Conservation (phyloP, 37 sponge, comb jelly and placozoan species). For the Bolinopsis microptera region DNA sequence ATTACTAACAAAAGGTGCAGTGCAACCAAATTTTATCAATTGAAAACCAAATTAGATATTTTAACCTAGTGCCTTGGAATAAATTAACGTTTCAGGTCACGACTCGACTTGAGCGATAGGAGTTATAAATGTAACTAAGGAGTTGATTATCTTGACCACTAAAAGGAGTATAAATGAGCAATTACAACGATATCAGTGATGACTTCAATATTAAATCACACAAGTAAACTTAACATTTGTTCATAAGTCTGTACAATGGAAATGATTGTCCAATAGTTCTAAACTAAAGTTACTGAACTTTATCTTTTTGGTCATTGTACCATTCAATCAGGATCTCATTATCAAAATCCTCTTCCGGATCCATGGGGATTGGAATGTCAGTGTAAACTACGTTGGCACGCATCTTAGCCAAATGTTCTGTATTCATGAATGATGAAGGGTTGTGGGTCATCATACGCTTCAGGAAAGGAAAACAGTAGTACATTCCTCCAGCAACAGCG, state of each 20-base stretch:
- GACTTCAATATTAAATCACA: neutral
- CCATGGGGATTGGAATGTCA: conserved; percentile 55
- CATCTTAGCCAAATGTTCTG: neutral
- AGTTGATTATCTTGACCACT: too few relatives aligned
- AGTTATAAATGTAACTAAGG: too few relatives aligned
- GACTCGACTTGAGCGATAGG: too few relatives aligned
- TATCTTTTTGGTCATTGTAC: conserved; percentile 25
- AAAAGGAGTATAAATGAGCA: too few relatives aligned
- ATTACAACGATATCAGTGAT: too few relatives aligned
- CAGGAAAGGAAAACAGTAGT: neutral
- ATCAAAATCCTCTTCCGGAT: conserved; percentile 54
- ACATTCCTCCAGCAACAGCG: neutral
- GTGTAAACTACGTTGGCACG: neutral
- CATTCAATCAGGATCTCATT: conserved; percentile 35
- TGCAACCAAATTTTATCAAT: too few relatives aligned
- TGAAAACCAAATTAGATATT: too few relatives aligned
- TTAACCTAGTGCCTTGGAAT: too few relatives aligned
- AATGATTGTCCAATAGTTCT: neutral
- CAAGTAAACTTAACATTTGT: neutral
- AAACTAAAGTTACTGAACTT: neutral
- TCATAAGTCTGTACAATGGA: neutral
- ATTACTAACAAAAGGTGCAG: too few relatives aligned
- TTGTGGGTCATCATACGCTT: neutral
- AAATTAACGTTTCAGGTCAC: too few relatives aligned
- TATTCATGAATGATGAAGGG: neutral